Evolutionary conservation across 2,113 vertebrate species (phyloP).

Genomic region (Bufo gargarizans): DNA sequence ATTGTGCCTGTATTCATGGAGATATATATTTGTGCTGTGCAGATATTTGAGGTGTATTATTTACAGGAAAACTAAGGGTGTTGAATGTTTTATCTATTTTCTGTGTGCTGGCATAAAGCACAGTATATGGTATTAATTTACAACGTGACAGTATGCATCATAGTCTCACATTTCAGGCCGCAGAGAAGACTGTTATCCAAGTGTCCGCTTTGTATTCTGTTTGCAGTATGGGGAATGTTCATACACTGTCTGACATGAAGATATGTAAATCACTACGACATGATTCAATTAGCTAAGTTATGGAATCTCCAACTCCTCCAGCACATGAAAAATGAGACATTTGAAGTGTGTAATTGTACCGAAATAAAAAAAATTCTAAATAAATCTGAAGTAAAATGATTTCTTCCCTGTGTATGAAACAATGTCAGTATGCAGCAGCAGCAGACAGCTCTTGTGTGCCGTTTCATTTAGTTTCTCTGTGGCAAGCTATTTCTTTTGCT

Average conservation of each 20-base stretch:
- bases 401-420: neutral
- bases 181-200: neutral
- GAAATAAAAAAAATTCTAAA: neutral
- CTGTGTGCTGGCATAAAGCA: neutral
- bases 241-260: neutral
- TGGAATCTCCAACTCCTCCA: neutral
- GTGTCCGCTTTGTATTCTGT: neutral
- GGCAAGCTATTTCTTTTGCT: too few relatives aligned
- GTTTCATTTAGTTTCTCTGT: neutral
- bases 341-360: neutral
- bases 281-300: neutral
- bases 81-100: neutral
- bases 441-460: neutral
- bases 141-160: neutral
- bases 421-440: too few relatives aligned
- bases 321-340: neutral
- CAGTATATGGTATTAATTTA: neutral
- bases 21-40: conserved; percentile 20
- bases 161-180: neutral
- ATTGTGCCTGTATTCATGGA: neutral
- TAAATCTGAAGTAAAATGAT: neutral
- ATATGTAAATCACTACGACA: neutral
- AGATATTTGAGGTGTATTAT: neutral
- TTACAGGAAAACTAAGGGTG: conserved; percentile 5
- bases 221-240: neutral